These are phyloP conservation scores for Micromys minutus DNA, from an alignment of 2,113 vertebrate genomes.

Conservation along the genomic window DNA sequence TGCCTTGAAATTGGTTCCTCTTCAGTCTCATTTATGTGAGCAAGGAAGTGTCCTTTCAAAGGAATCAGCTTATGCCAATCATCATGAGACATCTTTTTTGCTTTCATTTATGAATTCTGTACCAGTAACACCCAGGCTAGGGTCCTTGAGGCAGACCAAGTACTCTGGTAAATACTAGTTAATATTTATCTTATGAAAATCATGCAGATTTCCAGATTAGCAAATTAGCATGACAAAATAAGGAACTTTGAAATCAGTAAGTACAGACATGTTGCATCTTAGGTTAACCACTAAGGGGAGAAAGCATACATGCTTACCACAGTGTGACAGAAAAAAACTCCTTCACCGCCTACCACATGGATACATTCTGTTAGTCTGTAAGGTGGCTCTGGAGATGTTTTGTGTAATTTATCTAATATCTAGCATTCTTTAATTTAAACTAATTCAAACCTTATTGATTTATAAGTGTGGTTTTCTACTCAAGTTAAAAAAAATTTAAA, in stretches of 20 bases:
- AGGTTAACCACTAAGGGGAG: background rate
- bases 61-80: background rate
- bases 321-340: background rate
- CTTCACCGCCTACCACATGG: rapidly evolving
- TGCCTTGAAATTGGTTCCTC: background rate
- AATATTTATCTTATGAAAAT: background rate
- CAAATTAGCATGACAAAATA: background rate
- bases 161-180: background rate
- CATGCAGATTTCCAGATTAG: background rate
- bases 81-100: no score
- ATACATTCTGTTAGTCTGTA: background rate
- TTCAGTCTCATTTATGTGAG: background rate
- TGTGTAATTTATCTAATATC: background rate
- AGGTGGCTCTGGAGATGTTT: background rate
- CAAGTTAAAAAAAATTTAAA: background rate
- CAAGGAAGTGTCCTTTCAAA: background rate
- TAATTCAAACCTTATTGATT: background rate
- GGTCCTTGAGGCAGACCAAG: background rate
- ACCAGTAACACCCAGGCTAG: background rate
- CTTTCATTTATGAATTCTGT: background rate
- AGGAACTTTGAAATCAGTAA: background rate
- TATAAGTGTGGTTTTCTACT: background rate
- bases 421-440: background rate
- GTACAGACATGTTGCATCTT: background rate
- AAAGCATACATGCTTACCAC: background rate